Base-by-base conservation (phyloP, 2,797 vertebrate genomes). In the Alfaro cultratus region DNA sequence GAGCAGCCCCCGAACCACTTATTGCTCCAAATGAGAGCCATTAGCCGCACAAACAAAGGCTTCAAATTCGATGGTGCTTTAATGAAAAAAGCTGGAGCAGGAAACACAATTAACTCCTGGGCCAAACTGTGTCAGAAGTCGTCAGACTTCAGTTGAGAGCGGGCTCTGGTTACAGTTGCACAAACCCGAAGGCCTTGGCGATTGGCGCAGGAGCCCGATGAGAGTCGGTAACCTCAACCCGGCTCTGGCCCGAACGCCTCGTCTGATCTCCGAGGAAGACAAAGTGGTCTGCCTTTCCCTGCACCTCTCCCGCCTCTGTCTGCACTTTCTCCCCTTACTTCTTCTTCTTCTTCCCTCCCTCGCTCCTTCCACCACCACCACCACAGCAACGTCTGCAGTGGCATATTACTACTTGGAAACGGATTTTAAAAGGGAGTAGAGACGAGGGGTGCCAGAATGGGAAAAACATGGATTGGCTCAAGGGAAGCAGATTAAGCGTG, bases 391-490 rank as follows among this genome's bases (percentile, higher is more conserved):
- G 78, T 93, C 93, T 93, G 89, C 88, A 94, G 88, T 86, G 89
- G 90, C 92, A 91, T 85, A 91, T 92, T 93, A 93, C 89, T 93
- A 93, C 91, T 94, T 95, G 95, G 94, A 94, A 93, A 88, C 92
- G 83, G 86, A 89, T 93, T 94, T 95, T 93, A 90, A 94, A 94
- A 93, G 92, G 86, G 86, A 91, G 87, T 84, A 78, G 88, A 85
- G 29, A 83, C 49, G 49, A 85, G 80, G 79, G 86, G 85, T 89
- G 88, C 91, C 92, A 93, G 92, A 93, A 94, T 95, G 92, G 91
- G 92, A 94, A 95, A 95, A 95, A 95, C 94, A 95, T 92, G 89
- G 93, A 94, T 90, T 93, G 95, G 94, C 94, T 93, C 84, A 89
- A 82, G 88, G 88, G 87, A 85, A 81, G 88, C 87, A 91, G 91